Evolutionary conservation across 2,888 invertebrate genomes (phyloP).

Genomic region (Coelopa pilipes): DNA sequence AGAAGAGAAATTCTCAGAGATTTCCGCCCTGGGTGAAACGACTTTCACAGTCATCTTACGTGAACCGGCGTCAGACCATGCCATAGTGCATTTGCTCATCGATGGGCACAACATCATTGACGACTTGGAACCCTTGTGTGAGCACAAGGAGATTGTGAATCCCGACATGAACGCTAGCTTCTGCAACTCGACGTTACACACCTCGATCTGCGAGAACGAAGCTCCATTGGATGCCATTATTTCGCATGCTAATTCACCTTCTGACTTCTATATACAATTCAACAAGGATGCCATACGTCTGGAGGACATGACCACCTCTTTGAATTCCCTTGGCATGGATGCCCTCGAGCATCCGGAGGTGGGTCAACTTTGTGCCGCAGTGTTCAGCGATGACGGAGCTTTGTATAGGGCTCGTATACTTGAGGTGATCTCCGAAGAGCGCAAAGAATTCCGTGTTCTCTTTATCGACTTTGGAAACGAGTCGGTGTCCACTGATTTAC

Average conservation of each 20-base stretch:
- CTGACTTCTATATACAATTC: slow-evolving; percentile 82
- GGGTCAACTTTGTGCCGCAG: slow-evolving; percentile 76
- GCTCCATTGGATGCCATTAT: slow-evolving; percentile 70
- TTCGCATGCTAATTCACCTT: slow-evolving; percentile 78
- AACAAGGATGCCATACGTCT: slow-evolving; percentile 71
- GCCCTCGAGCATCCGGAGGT: slow-evolving; percentile 38
- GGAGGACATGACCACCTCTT: slow-evolving; percentile 68
- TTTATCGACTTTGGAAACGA: slow-evolving; percentile 79
- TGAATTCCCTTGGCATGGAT: slow-evolving; percentile 46
- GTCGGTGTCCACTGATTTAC: slow-evolving; percentile 70
- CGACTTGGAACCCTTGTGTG: slow-evolving; percentile 70
- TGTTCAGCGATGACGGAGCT: slow-evolving; percentile 80
- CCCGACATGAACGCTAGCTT: slow-evolving; percentile 46
- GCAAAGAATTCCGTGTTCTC: slow-evolving; percentile 77
- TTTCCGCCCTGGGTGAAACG: slow-evolving; percentile 77
- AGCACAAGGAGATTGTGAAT: slow-evolving; percentile 48
- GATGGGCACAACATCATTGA: slow-evolving; percentile 73
- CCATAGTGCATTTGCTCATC: slow-evolving; percentile 73
- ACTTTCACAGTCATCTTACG: slow-evolving; percentile 77
- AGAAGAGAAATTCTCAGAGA: slow-evolving; percentile 73
- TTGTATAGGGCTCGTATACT: slow-evolving; percentile 92
- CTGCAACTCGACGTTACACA: slow-evolving; percentile 45
- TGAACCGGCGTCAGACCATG: slow-evolving; percentile 74
- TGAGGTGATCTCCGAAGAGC: slow-evolving; percentile 67
- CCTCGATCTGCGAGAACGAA: slow-evolving; percentile 47